phyloP scores from a whole-genome alignment of 2,888 invertebrate genomes.

The Rhagophthalmus giganteus region DNA sequence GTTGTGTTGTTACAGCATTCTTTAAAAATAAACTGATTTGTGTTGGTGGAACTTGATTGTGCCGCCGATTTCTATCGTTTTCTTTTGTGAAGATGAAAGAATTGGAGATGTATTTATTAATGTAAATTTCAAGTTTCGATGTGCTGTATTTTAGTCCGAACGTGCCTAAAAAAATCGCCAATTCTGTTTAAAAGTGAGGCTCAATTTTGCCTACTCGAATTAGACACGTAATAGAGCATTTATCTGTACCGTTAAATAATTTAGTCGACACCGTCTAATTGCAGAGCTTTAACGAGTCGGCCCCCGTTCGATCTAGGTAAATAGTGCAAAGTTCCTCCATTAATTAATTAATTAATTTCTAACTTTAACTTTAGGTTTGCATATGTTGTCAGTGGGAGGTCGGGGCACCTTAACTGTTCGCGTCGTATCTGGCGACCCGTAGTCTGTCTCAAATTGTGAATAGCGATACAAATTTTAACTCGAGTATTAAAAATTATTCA shows the following conservation, averaged over 20 bases:
- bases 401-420: too few relatives aligned
- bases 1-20: constrained; percentile 14
- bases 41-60: neutral
- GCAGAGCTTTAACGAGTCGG: constrained; percentile 8
- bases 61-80: constrained; percentile 2
- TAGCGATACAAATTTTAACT: too few relatives aligned
- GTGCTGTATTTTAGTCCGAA: neutral
- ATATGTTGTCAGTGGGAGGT: too few relatives aligned
- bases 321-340: too few relatives aligned
- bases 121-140: neutral
- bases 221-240: constrained; percentile 8
- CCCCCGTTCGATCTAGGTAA: neutral
- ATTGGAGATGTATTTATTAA: constrained; percentile 2
- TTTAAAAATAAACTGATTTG: constrained; percentile 2
- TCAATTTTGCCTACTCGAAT: constrained; percentile 20
- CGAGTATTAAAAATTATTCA: too few relatives aligned
- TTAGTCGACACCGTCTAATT: constrained; percentile 6
- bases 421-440: too few relatives aligned
- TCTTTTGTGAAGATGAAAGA: constrained; percentile 7
- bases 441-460: too few relatives aligned
- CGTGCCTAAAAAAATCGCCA: constrained; percentile 13
- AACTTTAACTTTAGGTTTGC: too few relatives aligned
- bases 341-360: too few relatives aligned
- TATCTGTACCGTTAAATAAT: constrained; percentile 11
- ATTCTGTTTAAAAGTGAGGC: constrained; percentile 11